Evolutionary conservation across 35 echinoderm and acorn worm species (phyloP).

Genomic region (Apostichopus japonicus): DNA sequence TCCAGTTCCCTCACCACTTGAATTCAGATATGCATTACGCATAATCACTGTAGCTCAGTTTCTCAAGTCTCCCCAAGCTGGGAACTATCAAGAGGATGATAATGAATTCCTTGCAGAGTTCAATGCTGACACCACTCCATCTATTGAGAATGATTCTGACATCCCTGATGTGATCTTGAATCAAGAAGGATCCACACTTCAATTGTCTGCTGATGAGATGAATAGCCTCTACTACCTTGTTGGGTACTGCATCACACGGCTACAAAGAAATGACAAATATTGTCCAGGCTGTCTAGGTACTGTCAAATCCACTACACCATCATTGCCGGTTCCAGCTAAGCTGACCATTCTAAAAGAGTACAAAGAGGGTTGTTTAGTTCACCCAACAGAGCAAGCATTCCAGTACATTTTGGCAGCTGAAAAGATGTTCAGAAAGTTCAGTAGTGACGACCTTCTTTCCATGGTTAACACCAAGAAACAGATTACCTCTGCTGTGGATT

Average conservation of each 20-base stretch:
- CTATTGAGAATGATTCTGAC: background rate
- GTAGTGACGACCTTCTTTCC: background rate
- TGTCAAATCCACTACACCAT: background rate
- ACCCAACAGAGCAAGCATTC: background rate
- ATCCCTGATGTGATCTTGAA: background rate
- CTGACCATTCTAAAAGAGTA: background rate
- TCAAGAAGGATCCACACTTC: background rate
- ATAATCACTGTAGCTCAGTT: slow-evolving; percentile 37
- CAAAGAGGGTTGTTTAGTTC: background rate
- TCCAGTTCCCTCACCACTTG: slow-evolving; percentile 44
- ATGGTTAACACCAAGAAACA: background rate
- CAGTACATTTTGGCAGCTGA: background rate
- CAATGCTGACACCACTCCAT: background rate
- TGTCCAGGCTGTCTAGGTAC: background rate
- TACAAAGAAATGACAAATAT: background rate
- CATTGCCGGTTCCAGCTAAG: background rate
- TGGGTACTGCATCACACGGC: background rate
- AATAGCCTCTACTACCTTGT: background rate
- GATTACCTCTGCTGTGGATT: background rate
- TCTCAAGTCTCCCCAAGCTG: slow-evolving; percentile 1
- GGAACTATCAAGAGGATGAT: slow-evolving; percentile 40
- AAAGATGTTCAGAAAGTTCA: slow-evolving; percentile 5
- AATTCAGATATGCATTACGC: slow-evolving; percentile 36
- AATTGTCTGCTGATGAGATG: background rate
- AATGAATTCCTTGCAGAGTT: slow-evolving; percentile 24